phyloP scores from a whole-genome alignment of 2,113 vertebrate genomes.

The Hyperoodon ampullatus region DNA sequence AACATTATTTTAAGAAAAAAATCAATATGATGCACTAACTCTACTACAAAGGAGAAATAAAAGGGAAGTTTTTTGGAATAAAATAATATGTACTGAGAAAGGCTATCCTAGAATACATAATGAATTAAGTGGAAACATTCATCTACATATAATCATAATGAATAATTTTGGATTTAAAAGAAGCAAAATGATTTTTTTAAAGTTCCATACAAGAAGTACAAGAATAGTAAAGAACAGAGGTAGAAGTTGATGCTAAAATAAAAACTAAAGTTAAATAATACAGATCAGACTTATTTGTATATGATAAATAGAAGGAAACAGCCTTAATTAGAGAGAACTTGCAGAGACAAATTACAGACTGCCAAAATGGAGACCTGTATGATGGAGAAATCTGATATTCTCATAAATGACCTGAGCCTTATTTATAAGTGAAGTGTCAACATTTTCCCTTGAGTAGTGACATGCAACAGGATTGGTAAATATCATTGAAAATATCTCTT shows the following conservation, averaged over 20 bases:
- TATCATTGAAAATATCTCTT: background rate
- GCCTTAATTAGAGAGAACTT: background rate
- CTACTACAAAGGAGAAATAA: constrained; percentile 52
- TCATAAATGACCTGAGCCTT: background rate
- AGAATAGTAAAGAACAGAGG: background rate
- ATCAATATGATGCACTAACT: constrained; percentile 33
- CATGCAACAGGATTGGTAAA: background rate
- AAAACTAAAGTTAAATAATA: background rate
- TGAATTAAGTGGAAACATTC: background rate
- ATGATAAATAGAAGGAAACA: background rate
- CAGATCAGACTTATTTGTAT: background rate
- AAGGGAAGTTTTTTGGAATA: constrained; percentile 48
- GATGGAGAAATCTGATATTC: background rate
- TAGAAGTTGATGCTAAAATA: background rate
- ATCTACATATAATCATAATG: constrained; percentile 10
- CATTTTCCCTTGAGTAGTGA: background rate
- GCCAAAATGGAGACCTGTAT: background rate
- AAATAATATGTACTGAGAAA: constrained; percentile 30
- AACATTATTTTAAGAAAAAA: constrained; percentile 63
- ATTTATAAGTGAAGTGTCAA: background rate
- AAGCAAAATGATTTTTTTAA: background rate
- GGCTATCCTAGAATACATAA: background rate
- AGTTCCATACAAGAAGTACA: background rate
- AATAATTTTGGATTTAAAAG: constrained; percentile 24
- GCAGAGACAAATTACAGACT: background rate